Conservation (phyloP, 2,113 vertebrate genomes). For the Hemiscyllium ocellatum region DNA sequence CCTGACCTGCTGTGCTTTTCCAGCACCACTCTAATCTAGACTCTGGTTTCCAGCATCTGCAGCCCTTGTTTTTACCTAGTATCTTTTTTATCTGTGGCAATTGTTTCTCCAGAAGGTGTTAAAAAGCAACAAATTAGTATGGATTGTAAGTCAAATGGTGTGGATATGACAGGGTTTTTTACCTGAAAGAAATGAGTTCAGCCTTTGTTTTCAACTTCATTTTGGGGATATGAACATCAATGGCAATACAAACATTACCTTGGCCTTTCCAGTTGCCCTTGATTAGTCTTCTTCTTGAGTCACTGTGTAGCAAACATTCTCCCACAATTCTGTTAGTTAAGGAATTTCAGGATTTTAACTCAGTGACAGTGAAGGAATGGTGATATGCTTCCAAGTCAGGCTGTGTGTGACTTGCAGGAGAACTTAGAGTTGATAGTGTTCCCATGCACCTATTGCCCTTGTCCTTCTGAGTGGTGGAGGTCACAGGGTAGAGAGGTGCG, state of each 20-base stretch:
- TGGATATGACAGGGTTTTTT: not conserved
- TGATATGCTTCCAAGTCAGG: not conserved
- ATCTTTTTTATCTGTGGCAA: not conserved
- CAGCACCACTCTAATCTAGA: too few species aligned
- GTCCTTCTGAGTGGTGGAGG: not conserved
- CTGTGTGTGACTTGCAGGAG: not conserved
- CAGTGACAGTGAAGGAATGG: not conserved
- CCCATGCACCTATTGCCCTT: not conserved
- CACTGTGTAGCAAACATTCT: not conserved
- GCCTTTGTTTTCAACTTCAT: not conserved
- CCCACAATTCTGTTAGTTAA: not conserved
- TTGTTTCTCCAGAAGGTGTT: not conserved
- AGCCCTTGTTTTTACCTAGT: too few species aligned
- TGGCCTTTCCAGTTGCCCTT: not conserved
- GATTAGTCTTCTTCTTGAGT: not conserved
- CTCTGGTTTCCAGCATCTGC: too few species aligned
- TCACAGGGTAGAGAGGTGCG: not conserved
- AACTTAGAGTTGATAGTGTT: not conserved
- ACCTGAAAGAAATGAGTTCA: not conserved
- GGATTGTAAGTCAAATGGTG: not conserved
- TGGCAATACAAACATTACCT: not conserved
- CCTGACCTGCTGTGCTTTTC: too few species aligned
- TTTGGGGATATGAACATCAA: not conserved
- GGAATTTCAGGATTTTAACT: not conserved
- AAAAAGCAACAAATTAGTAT: not conserved